Evolutionary conservation across 2,113 vertebrate species (phyloP).

Genomic region (Chinchilla lanigera): DNA sequence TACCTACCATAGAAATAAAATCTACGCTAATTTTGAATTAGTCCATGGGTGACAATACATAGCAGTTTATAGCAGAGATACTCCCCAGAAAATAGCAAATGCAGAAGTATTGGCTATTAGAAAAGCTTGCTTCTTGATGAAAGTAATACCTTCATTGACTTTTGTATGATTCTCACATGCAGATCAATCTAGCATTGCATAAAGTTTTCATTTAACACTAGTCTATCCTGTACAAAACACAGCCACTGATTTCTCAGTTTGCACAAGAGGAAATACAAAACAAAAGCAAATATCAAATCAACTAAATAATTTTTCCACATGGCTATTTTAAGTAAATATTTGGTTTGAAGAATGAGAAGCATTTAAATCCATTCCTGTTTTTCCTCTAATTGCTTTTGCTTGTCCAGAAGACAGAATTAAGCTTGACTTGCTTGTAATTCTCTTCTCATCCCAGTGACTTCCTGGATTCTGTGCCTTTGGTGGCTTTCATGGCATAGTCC

Average conservation of each 20-base stretch:
- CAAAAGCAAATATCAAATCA: conserved; percentile 52
- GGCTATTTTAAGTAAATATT: conserved; percentile 68
- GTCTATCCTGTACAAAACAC: conserved; percentile 42
- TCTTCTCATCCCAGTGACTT: not conserved
- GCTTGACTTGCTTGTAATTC: conserved; percentile 7
- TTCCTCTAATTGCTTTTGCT: conserved; percentile 48
- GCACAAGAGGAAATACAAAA: conserved; percentile 26
- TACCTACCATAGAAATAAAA: not conserved
- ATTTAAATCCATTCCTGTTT: conserved; percentile 58
- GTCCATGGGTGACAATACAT: not conserved
- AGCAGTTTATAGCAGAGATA: not conserved
- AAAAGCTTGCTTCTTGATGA: conserved; percentile 1
- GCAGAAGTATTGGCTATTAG: not conserved
- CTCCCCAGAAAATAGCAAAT: not conserved
- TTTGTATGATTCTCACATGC: not conserved
- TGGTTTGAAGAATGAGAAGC: conserved; percentile 56
- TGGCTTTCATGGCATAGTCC: not conserved
- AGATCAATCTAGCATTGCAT: conserved; percentile 36
- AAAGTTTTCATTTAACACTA: conserved; percentile 26
- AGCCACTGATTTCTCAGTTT: conserved; percentile 52
- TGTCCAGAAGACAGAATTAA: conserved; percentile 6
- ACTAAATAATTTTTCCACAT: conserved; percentile 20
- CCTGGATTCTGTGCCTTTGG: not conserved
- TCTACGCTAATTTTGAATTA: conserved; percentile 19
- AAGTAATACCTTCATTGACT: not conserved